These are phyloP conservation scores for Myoxocephalus aenaeus DNA, from an alignment of 2,797 vertebrate genomes.

Conservation along the genomic window DNA sequence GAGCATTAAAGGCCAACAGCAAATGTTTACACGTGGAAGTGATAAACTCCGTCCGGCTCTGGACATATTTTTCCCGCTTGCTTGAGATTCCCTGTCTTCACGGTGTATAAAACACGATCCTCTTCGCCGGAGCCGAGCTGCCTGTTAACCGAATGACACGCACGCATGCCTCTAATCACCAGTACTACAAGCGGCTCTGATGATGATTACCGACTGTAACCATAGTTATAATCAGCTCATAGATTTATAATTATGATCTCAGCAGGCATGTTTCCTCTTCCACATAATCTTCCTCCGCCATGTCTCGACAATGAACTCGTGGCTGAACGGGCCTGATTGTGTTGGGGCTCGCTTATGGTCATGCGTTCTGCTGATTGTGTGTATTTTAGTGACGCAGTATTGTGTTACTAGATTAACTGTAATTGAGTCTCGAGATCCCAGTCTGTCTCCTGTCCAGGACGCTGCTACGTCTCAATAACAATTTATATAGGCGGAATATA, in stretches of 20 bases:
- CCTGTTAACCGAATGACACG: conserved; percentile 73
- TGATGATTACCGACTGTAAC: conserved; percentile 84
- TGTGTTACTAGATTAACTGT: conserved; percentile 56
- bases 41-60: conserved; percentile 55
- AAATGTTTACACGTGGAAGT: conserved; percentile 69
- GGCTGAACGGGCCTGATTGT: conserved; percentile 71
- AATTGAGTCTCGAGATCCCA: conserved; percentile 40
- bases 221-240: conserved; percentile 84
- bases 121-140: conserved; percentile 59
- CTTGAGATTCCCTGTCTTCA: conserved; percentile 57
- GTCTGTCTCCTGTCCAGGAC: conserved; percentile 16
- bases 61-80: conserved; percentile 57
- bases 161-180: conserved; percentile 78
- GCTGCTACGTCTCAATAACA: conserved; percentile 24
- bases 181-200: conserved; percentile 80
- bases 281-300: conserved; percentile 70
- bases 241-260: conserved; percentile 84
- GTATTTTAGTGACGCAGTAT: conserved; percentile 54
- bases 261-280: conserved; percentile 79
- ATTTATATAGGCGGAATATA: conserved; percentile 2
- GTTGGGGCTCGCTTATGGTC: conserved; percentile 50
- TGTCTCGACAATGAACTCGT: conserved; percentile 64
- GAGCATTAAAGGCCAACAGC: conserved; percentile 20
- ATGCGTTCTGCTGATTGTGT: conserved; percentile 69
- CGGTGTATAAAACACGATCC: conserved; percentile 71